Base-by-base conservation (phyloP, 2,797 vertebrate genomes). In the Alosa sapidissima region DNA sequence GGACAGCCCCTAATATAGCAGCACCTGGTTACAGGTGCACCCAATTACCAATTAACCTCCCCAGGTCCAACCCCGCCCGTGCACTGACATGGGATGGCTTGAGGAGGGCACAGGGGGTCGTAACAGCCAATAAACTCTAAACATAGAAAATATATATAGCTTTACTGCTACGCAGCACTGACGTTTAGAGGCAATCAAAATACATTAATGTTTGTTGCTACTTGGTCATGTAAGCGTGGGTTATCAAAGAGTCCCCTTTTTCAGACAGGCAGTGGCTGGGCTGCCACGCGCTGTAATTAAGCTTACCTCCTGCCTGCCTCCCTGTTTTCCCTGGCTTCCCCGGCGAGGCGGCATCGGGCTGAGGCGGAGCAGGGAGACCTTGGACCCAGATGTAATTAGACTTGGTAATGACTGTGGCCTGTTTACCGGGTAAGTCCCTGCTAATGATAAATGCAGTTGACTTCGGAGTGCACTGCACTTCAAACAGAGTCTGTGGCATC, bases 361-460 rank as follows among this genome's bases (percentile, higher is more conserved):
- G 87, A 83, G 84, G 81, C 81, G 41, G 49, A 81, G 81, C 33
- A 90, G 52, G 68, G 86, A 93, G 93, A 93, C 93, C 90, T 91
- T 88, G 89, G 88, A 91, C 91, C 86, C 91, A 91, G 89, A 91
- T 93, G 84, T 96, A 95, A 96, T 97, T 95, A 96, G 95, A 95
- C 90, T 94, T 93, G 91, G 91, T 92, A 95, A 95, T 94, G 90
- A 93, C 87, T 92, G 90, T 92, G 91, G 93, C 91, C 93, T 95
- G 94, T 95, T 97, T 96, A 94, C 92, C 92, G 92, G 93, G 93
- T 91, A 93, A 95, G 94, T 92, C 90, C 89, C 87, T 87, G 87
- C 91, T 93, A 93, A 96, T 91, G 95, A 95, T 93, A 92, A 94
- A 95, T 93, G 90, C 91, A 93, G 91, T 91, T 94, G 93, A 92